Base-by-base conservation (phyloP, 1,140 invertebrate species). In the Colletes gigas region DNA sequence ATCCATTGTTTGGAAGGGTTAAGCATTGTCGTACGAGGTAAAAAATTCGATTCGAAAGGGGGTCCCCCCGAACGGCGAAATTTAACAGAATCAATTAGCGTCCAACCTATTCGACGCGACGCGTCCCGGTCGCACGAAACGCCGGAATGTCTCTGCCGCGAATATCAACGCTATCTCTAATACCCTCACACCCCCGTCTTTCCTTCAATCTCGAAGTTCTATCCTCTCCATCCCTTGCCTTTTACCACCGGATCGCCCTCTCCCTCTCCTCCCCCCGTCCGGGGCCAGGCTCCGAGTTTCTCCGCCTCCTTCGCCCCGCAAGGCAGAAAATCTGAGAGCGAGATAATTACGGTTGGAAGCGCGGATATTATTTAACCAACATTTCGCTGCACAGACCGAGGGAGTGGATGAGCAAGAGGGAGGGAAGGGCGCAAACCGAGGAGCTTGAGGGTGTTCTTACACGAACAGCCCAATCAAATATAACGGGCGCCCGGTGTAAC, bases 271-370 rank as follows among this genome's bases (percentile, higher is more conserved):
- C n/a, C 75, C 14, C 54, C 65, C 50, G 52, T 4, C 14, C 59
- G 2, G 8, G 9, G 8, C 60, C 62, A 30, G 57, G 72, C 76
- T 54, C 68, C 67, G 19, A 59, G 71, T 68, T 66, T 59, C 81
- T 81, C 80, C 82, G 52, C 83, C 84, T 81, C 54, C 63, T 75
- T 72, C 69, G 74, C 74, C 85, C 88, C 84, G 83, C 81, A 83
- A 89, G 86, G 76, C 84, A 88, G 89, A 91, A 91, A 92, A 92
- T 92, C 91, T 90, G 85, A 90, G 87, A 91, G 89, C 88, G 89
- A 91, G 91, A 92, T 92, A 92, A 92, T 92, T 92, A 91, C 91
- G 91, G 87, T 92, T 89, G 89, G 88, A 91, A 90, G 88, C 88
- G 85, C 88, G 87, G 87, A 91, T 91, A 91, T 92, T 92, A 91